Evolutionary conservation across 2,888 invertebrate genomes (phyloP), one percentile per base, ranked within the genome.

Genomic region (Drosophila diplacantha): DNA sequence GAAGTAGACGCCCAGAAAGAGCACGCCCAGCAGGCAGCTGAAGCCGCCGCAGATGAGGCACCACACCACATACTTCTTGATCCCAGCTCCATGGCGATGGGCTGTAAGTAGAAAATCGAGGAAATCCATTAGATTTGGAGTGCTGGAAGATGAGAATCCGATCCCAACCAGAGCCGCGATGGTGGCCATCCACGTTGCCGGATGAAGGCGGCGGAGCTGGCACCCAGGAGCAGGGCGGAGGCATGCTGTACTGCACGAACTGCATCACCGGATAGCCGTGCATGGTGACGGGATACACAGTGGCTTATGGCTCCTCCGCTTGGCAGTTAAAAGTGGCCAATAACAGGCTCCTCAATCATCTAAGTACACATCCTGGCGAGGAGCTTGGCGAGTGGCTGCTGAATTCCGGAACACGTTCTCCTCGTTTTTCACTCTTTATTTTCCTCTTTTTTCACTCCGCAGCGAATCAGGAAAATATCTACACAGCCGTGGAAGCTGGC

Each of bases 41-140:
- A 94, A 89, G 3, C 93, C 92, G 43, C 95, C 94, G 81, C 94
- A 94, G 56, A 93, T 92, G 78, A 93, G 92, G 85, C 94, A 94
- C 89, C 94, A 92, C 66, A 94, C 91, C 67, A 94, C 93, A 87
- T 94, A 94, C 87, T 94, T 94, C 83, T 90, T 89, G 47, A 92
- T 90, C 64, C 89, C 89, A 16, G 87, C 83, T 64, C 88, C 86
- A 71, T 88, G 87, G 54, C 88, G 86, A 72, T 88, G 87, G 69
- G 88, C 89, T 84, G 87, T 20, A 83, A 88, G 79, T 64, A 55
- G 59, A 50, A 49, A 24, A 54, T 5, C 46, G 0, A 29, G 14
- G 38, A 35, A 49, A 24, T 6, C 11, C 14, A 35, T 57, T n/a
- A 56, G 12, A 31, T 54, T 52, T 46, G 20, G 11, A 49, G 41